Evolutionary conservation across 2,113 vertebrate species (phyloP).

Genomic region (Agapornis roseicollis): DNA sequence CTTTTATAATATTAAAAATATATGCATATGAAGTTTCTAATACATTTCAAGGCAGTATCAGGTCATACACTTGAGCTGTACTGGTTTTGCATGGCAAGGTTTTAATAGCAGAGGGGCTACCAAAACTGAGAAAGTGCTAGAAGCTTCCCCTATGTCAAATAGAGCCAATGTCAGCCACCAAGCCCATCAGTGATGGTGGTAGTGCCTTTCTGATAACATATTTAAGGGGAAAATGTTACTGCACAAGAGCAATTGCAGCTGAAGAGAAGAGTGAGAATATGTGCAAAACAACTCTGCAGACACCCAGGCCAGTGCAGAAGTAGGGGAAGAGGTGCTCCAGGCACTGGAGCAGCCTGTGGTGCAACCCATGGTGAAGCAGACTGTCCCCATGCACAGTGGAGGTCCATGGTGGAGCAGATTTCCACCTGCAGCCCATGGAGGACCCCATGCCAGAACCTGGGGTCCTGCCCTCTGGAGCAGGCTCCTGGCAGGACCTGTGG

Average conservation of each 20-base stretch:
- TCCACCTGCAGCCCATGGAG: not conserved
- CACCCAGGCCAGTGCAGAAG: not conserved
- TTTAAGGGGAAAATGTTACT: not conserved
- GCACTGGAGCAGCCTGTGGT: fast-evolving
- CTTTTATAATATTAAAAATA: not conserved
- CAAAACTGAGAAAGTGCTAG: not conserved
- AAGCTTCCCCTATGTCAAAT: not conserved
- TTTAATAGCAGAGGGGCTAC: not conserved
- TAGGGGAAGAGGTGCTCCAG: not conserved
- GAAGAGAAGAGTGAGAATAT: not conserved
- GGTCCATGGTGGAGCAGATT: not conserved
- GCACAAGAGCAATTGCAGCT: not conserved
- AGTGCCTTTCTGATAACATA: not conserved
- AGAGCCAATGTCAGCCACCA: not conserved
- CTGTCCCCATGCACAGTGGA: not conserved
- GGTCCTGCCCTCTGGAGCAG: not conserved
- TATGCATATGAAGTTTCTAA: not conserved
- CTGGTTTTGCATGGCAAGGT: not conserved
- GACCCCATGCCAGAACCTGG: not conserved
- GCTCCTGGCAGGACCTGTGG: not conserved
- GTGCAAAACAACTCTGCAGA: not conserved
- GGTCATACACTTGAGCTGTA: not conserved
- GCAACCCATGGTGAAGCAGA: not conserved
- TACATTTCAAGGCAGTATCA: not conserved
- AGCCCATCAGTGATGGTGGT: not conserved